phyloP scores from a whole-genome alignment of 2,888 invertebrate species.

The Andrena marginata region DNA sequence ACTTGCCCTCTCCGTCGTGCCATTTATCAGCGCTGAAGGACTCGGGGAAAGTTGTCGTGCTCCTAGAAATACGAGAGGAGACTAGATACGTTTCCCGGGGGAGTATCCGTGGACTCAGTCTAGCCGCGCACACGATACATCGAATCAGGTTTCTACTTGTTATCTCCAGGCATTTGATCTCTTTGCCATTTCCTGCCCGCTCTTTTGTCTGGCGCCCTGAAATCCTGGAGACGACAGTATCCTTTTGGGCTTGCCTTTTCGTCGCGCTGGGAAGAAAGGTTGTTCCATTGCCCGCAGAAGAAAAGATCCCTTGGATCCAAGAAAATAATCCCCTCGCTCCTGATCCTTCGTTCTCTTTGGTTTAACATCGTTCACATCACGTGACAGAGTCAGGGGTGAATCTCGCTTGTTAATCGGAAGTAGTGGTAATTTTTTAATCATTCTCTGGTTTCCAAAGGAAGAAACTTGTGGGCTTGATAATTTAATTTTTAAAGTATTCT shows the following conservation, averaged over 20 bases:
- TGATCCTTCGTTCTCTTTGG: background rate
- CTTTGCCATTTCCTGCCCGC: conserved; percentile 55
- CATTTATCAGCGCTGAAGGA: conserved; percentile 64
- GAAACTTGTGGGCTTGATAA: background rate
- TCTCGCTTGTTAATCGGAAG: background rate
- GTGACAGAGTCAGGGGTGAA: too few relatives aligned
- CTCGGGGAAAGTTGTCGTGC: conserved; percentile 53
- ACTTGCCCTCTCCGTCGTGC: conserved; percentile 37
- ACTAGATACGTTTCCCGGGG: conserved; percentile 52
- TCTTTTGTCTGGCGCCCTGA: conserved; percentile 44
- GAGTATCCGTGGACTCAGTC: conserved; percentile 39
- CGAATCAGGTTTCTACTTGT: conserved; percentile 65
- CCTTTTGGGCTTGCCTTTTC: background rate
- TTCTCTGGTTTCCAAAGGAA: background rate
- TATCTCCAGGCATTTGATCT: conserved; percentile 65
- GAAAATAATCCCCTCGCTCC: background rate
- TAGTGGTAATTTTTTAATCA: background rate
- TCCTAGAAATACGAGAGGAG: conserved; percentile 52
- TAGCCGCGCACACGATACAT: conserved; percentile 47
- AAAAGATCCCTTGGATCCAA: background rate
- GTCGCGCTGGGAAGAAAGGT: conserved; percentile 36
- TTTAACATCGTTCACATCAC: background rate
- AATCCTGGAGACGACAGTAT: conserved; percentile 36
- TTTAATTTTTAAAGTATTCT: background rate
- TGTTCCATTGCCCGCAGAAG: conserved; percentile 1